Base-by-base conservation (phyloP, 2,797 vertebrate species). In the Crypturellus tataupa region DNA sequence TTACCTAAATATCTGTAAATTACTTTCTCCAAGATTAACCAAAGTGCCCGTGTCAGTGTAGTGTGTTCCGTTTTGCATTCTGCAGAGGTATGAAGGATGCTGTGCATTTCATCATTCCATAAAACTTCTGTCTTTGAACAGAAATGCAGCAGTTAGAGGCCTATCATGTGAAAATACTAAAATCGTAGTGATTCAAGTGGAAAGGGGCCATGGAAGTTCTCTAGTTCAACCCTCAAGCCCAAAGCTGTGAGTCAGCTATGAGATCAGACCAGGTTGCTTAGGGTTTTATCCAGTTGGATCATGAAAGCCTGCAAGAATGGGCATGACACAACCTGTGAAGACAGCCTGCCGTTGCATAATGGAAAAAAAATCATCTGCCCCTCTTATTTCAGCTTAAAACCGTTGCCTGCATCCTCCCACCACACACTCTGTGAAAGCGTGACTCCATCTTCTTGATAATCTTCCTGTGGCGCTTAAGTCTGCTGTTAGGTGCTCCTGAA, bases 41-140 rank as follows among this genome's bases (percentile, higher is more conserved):
- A 27, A 27, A 70, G 21, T 39, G 20, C 47, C 18, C 0, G 0
- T 10, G 0, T 10, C 17, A 17, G 10, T 63, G 80, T 37, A 67
- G 20, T 21, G 33, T 40, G 14, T 80, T 58, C 31, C 5, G 4
- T 80, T 80, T 71, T 69, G n/a, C 14, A 19, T 64, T 47, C 27
- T 64, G 27, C 72, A 53, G 58, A 80, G 51, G 31, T 59, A n/a
- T 8, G 21, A 42, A 73, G 58, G 23, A 29, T 44, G 24, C 29
- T 68, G 8, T 0, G 0, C 35, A 13, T 44, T 80, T 51, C 5
- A 4, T 77, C 67, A 11, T 46, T 88, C 14, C 24, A 72, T 49
- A 51, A 81, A 19, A 19, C 37, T 25, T 25, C 37, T 12, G 46
- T 8, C 44, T 55, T 33, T 69, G 65, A 6, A 29, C 88, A 25